A percentile compares a stretch with the other conserved stretches of the same genome.
phyloP scores from a whole-genome alignment of 1,140 invertebrate species.

The Zaprionus kolodkinae region DNA sequence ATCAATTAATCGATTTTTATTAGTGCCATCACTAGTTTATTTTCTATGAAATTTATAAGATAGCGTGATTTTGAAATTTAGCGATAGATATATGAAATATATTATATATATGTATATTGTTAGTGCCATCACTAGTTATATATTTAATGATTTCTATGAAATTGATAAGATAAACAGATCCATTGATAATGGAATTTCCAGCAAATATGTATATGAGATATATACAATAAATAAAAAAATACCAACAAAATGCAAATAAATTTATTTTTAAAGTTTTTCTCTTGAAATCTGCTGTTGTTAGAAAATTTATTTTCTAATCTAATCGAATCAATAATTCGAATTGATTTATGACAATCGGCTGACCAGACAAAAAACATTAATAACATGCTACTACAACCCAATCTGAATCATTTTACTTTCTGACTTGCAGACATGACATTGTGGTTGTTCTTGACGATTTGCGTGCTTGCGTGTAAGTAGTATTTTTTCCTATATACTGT shows the following conservation, averaged over 20 bases:
- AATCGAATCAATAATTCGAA: constrained; percentile 24
- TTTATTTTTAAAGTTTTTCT: neutral
- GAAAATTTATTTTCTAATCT: constrained; percentile 13
- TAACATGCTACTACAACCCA: neutral
- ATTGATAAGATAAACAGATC: too few relatives aligned
- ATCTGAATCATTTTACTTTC: constrained; percentile 42
- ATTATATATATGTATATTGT: too few relatives aligned
- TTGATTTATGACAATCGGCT: constrained; percentile 26
- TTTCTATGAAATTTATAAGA: too few relatives aligned
- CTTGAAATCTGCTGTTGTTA: neutral
- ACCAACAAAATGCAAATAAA: neutral
- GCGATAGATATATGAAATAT: too few relatives aligned
- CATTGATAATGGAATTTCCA: too few relatives aligned
- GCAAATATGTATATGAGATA: too few relatives aligned
- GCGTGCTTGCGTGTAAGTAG: constrained; percentile 61
- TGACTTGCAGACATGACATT: constrained; percentile 55
- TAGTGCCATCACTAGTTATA: too few relatives aligned
- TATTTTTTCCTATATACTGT: constrained; percentile 24
- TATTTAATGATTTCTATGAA: too few relatives aligned
- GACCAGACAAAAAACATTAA: constrained; percentile 21
- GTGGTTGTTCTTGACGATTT: constrained; percentile 55
- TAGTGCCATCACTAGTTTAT: too few relatives aligned
- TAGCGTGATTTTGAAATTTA: too few relatives aligned
- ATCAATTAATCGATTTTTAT: too few relatives aligned
- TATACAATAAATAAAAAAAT: too few relatives aligned